phyloP scores from a whole-genome alignment of 2,797 vertebrate genomes.

The Tadarida brasiliensis region DNA sequence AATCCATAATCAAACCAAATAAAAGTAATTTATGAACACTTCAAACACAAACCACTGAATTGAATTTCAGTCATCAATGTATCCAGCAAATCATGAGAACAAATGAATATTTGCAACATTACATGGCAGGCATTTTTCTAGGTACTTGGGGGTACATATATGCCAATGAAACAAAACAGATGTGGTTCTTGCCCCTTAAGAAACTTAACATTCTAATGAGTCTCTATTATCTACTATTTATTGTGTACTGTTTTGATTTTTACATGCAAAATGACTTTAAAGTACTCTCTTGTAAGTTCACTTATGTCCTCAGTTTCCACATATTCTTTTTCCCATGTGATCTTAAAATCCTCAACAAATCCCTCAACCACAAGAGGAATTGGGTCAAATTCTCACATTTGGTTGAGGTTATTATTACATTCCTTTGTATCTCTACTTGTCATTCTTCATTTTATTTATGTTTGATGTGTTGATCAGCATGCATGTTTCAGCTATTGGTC shows the following conservation, averaged over 20 bases:
- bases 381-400: not conserved
- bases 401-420: not conserved
- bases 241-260: not conserved
- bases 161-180: not conserved
- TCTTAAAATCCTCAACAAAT: conserved; percentile 19
- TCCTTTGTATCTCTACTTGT: not conserved
- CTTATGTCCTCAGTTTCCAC: not conserved
- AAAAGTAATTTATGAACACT: not conserved
- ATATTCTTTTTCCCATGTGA: not conserved
- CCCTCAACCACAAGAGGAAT: not conserved
- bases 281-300: not conserved
- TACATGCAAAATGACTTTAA: not conserved
- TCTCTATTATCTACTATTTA: not conserved
- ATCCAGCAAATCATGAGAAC: conserved; percentile 13
- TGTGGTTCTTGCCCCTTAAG: not conserved
- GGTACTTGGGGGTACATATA: not conserved
- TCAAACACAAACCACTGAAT: not conserved
- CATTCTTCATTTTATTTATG: not conserved
- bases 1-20: conserved; percentile 34
- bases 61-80: not conserved
- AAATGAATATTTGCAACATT: not conserved
- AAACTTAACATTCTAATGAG: not conserved
- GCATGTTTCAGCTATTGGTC: not conserved
- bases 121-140: not conserved
- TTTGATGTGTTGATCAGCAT: not conserved